These are phyloP conservation scores for Drosophila silvestris DNA, from an alignment of 2,888 invertebrate genomes.

Conservation along the genomic window DNA sequence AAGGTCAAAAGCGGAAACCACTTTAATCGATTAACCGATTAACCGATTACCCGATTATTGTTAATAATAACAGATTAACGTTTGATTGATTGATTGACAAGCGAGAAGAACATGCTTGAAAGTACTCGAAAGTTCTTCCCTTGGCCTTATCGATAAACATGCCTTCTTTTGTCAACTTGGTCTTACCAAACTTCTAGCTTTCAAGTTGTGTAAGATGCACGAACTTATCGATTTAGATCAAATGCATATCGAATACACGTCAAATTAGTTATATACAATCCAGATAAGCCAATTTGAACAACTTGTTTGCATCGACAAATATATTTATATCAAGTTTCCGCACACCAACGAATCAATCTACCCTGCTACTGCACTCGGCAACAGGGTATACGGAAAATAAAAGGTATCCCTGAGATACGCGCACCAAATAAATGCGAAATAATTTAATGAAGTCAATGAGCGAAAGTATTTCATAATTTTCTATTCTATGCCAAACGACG, in stretches of 20 bases:
- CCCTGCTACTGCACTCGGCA: not conserved
- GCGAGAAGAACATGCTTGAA: not conserved
- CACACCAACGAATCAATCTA: not conserved
- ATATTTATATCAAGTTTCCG: not conserved
- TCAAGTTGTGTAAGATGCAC: not conserved
- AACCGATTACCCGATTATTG: not conserved
- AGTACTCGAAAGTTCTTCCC: not conserved
- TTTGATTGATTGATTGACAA: not conserved
- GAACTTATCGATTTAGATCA: not conserved
- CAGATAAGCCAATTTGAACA: too few relatives aligned
- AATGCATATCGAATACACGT: too few relatives aligned
- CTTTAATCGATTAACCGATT: not conserved
- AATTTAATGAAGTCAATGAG: constrained; percentile 68
- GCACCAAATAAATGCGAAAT: constrained; percentile 49
- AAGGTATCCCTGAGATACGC: constrained; percentile 23
- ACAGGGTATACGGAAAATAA: not conserved
- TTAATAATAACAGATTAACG: not conserved
- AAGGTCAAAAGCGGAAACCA: not conserved
- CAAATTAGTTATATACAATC: not conserved
- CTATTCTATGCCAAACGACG: constrained; percentile 59
- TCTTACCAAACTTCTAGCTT: not conserved
- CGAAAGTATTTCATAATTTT: constrained; percentile 77
- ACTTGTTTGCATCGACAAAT: too few relatives aligned
- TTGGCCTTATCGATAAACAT: not conserved
- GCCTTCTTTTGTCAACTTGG: not conserved